phyloP scores from a whole-genome alignment of 2,113 vertebrate genomes.

The Thomomys bottae region DNA sequence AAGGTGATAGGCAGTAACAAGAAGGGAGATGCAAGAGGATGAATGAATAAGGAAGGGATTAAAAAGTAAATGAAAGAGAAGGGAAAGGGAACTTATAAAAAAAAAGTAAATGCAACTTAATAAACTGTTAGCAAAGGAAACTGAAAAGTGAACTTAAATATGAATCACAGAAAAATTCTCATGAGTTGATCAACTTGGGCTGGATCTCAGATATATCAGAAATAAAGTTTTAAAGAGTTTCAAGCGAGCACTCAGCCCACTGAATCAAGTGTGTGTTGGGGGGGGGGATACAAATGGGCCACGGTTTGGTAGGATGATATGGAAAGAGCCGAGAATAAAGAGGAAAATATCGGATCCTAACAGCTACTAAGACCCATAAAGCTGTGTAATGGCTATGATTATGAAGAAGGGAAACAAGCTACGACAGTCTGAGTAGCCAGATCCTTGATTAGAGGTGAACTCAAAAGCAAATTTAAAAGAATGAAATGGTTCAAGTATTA shows the following conservation, averaged over 20 bases:
- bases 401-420: not conserved
- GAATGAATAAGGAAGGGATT: not conserved
- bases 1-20: accelerated
- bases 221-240: not conserved
- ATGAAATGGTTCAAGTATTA: not conserved
- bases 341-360: not conserved
- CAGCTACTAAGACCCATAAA: not conserved
- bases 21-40: not conserved
- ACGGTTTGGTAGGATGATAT: not conserved
- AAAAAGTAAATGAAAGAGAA: not conserved
- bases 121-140: not conserved
- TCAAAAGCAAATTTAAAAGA: not conserved
- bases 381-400: accelerated
- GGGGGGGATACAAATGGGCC: not conserved
- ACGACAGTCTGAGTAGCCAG: accelerated
- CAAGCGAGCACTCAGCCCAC: not conserved
- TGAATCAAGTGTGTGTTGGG: not conserved
- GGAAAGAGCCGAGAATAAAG: not conserved
- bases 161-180: not conserved
- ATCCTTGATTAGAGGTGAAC: not conserved
- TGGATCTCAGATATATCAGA: not conserved
- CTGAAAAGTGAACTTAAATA: not conserved
- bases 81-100: not conserved
- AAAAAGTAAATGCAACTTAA: not conserved
- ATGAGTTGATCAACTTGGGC: not conserved